Evolutionary conservation across 1,140 invertebrate genomes (phyloP).

Genomic region (Zaprionus capensis): DNA sequence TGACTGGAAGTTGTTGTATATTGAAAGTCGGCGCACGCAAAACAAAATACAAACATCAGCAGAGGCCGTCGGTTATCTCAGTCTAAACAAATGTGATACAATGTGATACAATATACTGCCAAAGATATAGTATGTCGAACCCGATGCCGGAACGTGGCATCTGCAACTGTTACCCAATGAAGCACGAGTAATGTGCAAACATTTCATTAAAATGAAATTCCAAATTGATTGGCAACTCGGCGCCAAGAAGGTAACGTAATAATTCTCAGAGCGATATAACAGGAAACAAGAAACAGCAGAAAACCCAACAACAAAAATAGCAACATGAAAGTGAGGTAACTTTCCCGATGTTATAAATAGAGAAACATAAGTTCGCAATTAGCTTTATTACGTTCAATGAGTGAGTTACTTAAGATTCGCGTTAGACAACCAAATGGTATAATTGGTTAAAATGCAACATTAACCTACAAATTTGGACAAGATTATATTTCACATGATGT

Average conservation of each 20-base stretch:
- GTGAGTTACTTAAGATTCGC: neutral
- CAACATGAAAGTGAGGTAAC: neutral
- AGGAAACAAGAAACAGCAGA: slow-evolving; percentile 3
- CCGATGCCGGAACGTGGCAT: neutral
- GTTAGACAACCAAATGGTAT: neutral
- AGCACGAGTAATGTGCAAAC: slow-evolving; percentile 27
- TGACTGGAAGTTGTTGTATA: neutral
- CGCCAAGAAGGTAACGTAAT: slow-evolving; percentile 14
- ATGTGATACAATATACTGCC: neutral
- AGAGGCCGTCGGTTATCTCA: slow-evolving; percentile 13
- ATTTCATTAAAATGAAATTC: slow-evolving; percentile 47
- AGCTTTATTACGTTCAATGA: neutral
- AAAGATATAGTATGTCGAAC: slow-evolving; percentile 5
- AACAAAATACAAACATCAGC: slow-evolving; percentile 20
- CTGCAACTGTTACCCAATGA: slow-evolving; percentile 20
- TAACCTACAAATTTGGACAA: too few species aligned
- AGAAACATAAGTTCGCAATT: neutral
- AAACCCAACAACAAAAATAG: neutral
- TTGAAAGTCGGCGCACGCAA: slow-evolving; percentile 26
- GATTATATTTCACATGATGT: too few species aligned
- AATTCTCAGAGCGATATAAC: slow-evolving; percentile 9
- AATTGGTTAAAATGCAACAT: too few species aligned
- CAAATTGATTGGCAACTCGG: slow-evolving; percentile 32
- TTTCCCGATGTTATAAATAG: neutral
- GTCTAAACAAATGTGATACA: slow-evolving; percentile 15